Evolutionary conservation across 2,797 vertebrate species (phyloP), one percentile per base, ranked within the genome.

Genomic region (Cyclopterus lumpus): DNA sequence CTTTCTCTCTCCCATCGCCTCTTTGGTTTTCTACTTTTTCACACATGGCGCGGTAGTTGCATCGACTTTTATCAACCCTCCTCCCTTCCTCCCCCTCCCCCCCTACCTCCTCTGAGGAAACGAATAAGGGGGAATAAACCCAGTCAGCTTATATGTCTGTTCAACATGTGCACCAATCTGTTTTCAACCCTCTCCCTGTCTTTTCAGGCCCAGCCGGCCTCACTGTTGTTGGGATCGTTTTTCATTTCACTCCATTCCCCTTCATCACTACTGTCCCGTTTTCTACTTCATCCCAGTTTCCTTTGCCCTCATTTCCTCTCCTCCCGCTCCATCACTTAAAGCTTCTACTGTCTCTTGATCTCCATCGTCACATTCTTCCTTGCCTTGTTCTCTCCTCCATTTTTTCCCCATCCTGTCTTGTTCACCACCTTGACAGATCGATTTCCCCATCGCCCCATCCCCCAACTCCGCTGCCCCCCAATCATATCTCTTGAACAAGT

Each of bases 401-500:
- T 63, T 48, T 66, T 40, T 48, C 15, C 8, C 65, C 40, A 77
- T 62, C 14, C 14, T n/a, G 49, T 59, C 63, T 53, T 84, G 70
- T 84, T 82, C 80, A 64, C 73, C 67, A 34, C 81, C 55, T 59
- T 65, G 80, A 89, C 82, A 80, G 83, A 90, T 89, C 86, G 53
- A 91, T 90, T 81, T 80, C 67, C 73, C 58, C 58, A 54, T 55
- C 9, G 46, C 79, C 78, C 30, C 77, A 18, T 28, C 76, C 83
- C 75, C 62, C 81, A 62, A 80, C 75, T 71, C 40, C 28, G 24
- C 60, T 3, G 32, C 40, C 87, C 77, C 85, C 83, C 88, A 86
- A 92, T 93, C 89, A 93, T 92, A 92, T 93, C 92, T 93, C 92
- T 91, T 92, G 91, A 94, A 91, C 91, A 93, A 94, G 91, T 91